Percentiles rank a stretch among this genome's conserved stretches.
phyloP scores from a whole-genome alignment of 2,888 invertebrate species.

The Zygaena filipendulae region DNA sequence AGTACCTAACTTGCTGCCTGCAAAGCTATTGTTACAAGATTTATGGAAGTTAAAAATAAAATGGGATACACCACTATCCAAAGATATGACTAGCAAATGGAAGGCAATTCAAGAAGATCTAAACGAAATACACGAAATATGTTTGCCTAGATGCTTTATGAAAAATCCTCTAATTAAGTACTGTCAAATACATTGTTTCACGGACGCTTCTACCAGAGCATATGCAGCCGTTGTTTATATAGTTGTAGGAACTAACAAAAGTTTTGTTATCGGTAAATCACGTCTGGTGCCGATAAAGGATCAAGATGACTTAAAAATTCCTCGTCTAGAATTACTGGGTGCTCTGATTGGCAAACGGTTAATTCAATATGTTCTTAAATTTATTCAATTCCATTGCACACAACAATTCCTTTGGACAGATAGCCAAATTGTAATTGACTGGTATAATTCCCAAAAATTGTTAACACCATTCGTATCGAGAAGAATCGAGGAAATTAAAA shows the following conservation, averaged over 20 bases:
- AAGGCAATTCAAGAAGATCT: no score
- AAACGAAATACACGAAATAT: no score
- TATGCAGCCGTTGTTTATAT: conserved; percentile 8
- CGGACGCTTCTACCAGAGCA: conserved; percentile 6
- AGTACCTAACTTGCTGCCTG: no score
- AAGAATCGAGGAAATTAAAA: conserved; percentile 6
- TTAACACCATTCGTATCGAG: conserved; percentile 6
- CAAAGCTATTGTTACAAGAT: no score
- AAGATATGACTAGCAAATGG: no score
- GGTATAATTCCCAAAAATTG: conserved; percentile 8
- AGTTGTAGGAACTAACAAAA: no score
- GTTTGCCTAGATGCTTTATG: no score
- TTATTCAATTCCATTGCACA: conserved; percentile 2
- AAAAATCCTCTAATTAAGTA: no score
- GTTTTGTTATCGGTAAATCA: conserved; percentile 15
- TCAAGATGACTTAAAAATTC: conserved; percentile 8
- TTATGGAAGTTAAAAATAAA: no score
- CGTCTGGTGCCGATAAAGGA: conserved; percentile 12
- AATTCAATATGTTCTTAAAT: conserved; percentile 6
- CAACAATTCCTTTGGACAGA: conserved; percentile 8
- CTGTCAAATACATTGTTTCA: no score
- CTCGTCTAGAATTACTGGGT: conserved; percentile 7
- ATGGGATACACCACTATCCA: no score
- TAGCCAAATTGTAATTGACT: conserved; percentile 5
- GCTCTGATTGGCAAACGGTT: conserved; percentile 7